Evolutionary conservation across 2,797 vertebrate genomes (phyloP).

Genomic region (Xenops minutus): DNA sequence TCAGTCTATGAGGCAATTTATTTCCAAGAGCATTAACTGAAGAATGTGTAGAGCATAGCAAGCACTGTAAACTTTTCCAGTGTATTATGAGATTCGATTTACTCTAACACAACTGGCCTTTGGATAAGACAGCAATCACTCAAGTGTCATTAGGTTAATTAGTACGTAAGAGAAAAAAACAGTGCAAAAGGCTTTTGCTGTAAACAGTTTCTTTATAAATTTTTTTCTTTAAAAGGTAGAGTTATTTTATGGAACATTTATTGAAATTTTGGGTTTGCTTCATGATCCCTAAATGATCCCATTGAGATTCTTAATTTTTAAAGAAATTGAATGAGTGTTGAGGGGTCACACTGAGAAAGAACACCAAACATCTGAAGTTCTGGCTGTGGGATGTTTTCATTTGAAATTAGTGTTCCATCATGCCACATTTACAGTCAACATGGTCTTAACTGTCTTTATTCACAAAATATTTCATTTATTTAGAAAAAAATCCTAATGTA

Average conservation of each 20-base stretch:
- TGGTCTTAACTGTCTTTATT: neutral
- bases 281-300: neutral
- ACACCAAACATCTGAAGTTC: neutral
- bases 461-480: neutral
- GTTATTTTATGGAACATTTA: neutral
- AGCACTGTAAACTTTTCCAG: neutral
- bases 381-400: neutral
- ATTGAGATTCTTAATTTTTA: neutral
- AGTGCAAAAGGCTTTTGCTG: neutral
- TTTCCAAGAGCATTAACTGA: slow-evolving; percentile 21
- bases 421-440: neutral
- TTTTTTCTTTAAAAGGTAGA: neutral
- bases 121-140: neutral
- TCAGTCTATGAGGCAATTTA: slow-evolving; percentile 40
- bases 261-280: neutral
- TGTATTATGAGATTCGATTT: neutral
- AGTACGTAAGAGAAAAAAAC: neutral
- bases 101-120: neutral
- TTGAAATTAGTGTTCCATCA: neutral
- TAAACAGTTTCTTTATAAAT: neutral
- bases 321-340: neutral
- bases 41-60: slow-evolving; percentile 26
- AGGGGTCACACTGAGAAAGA: neutral
- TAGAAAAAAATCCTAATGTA: neutral
- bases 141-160: neutral